Evolutionary conservation across 23 tunicate species (phyloP), one percentile per base, ranked within the genome.

Genomic region (Diplosoma virens): DNA sequence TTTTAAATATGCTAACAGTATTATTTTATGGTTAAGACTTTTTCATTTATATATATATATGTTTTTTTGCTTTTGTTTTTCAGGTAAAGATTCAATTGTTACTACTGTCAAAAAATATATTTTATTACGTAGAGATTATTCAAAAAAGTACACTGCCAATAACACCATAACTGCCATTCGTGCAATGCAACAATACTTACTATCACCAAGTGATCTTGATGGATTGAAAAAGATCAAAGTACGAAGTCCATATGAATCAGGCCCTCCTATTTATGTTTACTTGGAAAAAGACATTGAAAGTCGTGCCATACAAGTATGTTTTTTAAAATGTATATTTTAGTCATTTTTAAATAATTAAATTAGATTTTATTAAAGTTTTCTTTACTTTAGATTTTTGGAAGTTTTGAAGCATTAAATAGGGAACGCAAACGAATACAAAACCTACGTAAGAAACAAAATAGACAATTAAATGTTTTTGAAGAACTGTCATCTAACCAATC

Each of bases 151-250:
- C 58, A 92, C 97, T 0, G 97, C 75, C 48, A 92, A 92, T 69
- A 92, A 92, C 75, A 92, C 92, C 1, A 80, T 92, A 25, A 92
- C 97, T 11, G 84, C 97, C 3, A 76, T 92, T 0, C 89, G 84
- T 1, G 97, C 97, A 0, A 92, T 92, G 97, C 84, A 81, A 32
- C 93, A 92, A 58, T 92, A 92, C 46, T 17, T 85, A 25, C 70
- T 92, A 0, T 32, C 85, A 27, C 97, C 97, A 0, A 48, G 87
- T 61, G 85, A 92, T 31, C 73, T 92, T 25, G 84, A 80, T 28
- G 81, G 48, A 17, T 48, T 92, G 63, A 3, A 16, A 33, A 77
- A 67, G 54, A 81, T 84, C 11, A 67, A 76, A 69, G 72, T 92
- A 16, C 82, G 97, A 48, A 92, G 97, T 70, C 97, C 97, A 36